These are phyloP conservation scores for Drosophila sechellia DNA, from an alignment of 1,140 invertebrate genomes.

Conservation along the genomic window DNA sequence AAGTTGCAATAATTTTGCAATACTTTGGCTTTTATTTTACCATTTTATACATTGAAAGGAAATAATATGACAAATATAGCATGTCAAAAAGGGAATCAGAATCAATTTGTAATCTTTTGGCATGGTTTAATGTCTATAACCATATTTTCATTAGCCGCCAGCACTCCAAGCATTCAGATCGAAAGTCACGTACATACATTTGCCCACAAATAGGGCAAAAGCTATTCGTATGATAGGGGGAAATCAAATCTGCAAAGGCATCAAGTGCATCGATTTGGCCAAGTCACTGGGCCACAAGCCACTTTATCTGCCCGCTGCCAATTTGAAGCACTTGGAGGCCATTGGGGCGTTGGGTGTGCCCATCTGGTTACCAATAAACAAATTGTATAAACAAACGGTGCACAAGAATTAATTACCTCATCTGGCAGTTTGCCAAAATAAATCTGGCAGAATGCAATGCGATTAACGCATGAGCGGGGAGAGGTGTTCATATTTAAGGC, in stretches of 20 bases:
- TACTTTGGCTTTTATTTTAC: no score
- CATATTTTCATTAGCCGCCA: neutral
- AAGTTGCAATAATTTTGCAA: conserved; percentile 55
- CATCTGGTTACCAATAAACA: conserved; percentile 56
- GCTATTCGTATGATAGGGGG: no score
- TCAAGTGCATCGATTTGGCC: conserved; percentile 50
- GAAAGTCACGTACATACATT: conserved; percentile 3
- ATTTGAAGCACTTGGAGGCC: conserved; percentile 36
- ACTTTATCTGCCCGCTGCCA: conserved; percentile 31
- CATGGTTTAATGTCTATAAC: neutral
- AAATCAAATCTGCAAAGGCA: no score
- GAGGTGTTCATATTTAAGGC: conserved; percentile 4
- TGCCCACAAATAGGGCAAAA: neutral
- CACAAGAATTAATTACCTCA: conserved; percentile 21
- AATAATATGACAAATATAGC: no score
- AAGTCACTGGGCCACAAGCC: neutral
- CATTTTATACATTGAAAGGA: no score
- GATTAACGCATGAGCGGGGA: conserved; percentile 14
- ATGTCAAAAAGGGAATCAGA: neutral
- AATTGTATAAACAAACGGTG: conserved; percentile 12
- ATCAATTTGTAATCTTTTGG: neutral
- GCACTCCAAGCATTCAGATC: neutral
- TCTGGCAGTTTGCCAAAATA: conserved; percentile 10
- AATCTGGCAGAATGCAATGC: conserved; percentile 1
- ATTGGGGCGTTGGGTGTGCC: conserved; percentile 41